phyloP scores from a whole-genome alignment of 2,797 vertebrate species.

The Aldrovandia affinis region DNA sequence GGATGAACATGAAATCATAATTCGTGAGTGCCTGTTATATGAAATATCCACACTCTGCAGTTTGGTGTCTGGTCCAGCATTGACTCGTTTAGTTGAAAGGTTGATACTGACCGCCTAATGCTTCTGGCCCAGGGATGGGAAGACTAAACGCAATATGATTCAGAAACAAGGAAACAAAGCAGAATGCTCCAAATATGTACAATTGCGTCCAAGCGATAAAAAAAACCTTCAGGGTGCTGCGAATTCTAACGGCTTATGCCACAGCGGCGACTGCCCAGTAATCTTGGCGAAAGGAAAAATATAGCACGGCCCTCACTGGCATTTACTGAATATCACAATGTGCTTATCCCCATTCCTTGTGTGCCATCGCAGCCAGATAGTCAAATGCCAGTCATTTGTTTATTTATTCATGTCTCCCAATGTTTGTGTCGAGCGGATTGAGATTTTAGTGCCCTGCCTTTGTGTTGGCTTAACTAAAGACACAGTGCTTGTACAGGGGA shows the following conservation, averaged over 20 bases:
- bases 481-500: not conserved
- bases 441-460: not conserved
- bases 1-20: too few relatives aligned
- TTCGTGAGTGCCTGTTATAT: not conserved
- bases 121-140: not conserved
- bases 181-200: slow-evolving; percentile 7
- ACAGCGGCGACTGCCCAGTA: slow-evolving; percentile 12
- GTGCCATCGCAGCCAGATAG: slow-evolving; percentile 3
- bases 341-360: slow-evolving; percentile 6
- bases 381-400: slow-evolving; percentile 26
- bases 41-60: not conserved
- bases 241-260: slow-evolving; percentile 10
- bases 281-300: not conserved
- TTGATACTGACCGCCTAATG: not conserved
- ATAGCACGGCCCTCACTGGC: not conserved
- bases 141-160: slow-evolving; percentile 17
- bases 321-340: slow-evolving; percentile 11
- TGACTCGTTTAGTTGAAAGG: not conserved
- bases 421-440: not conserved
- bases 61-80: not conserved
- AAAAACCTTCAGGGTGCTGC: not conserved
- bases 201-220: not conserved
- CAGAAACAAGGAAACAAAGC: slow-evolving; percentile 16
- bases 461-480: not conserved
- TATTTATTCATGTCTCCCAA: slow-evolving; percentile 1